Percentiles rank a stretch among this genome's conserved stretches.
Conservation (phyloP, 2,113 vertebrate genomes). For the Sarotherodon lohbergeri region DNA sequence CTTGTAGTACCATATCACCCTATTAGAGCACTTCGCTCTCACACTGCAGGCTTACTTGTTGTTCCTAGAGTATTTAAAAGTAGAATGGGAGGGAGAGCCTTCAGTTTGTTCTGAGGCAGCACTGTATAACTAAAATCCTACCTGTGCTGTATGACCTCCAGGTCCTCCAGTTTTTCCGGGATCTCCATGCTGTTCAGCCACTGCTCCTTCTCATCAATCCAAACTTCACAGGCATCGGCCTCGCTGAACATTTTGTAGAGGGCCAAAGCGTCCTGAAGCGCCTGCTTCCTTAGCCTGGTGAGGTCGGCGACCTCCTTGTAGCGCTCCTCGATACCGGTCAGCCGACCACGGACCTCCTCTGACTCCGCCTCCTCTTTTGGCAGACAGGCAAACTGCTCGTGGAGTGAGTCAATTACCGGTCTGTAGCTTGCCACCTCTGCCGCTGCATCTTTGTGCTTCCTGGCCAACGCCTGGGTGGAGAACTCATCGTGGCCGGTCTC, state of each 20-base stretch:
- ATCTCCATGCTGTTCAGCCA: no score
- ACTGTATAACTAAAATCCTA: no score
- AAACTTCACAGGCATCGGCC: constrained; percentile 90
- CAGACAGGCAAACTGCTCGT: constrained; percentile 80
- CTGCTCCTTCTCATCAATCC: constrained; percentile 95
- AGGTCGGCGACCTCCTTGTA: constrained; percentile 89
- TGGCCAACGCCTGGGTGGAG: constrained; percentile 92
- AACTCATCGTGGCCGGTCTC: constrained; percentile 95
- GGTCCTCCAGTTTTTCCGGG: no score
- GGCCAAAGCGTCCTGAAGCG: constrained; percentile 88
- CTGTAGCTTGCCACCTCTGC: constrained; percentile 88
- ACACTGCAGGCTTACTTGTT: no score
- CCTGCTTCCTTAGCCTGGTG: constrained; percentile 87
- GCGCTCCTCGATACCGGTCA: constrained; percentile 88
- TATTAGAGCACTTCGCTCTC: no score
- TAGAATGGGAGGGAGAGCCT: no score
- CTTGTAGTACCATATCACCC: no score
- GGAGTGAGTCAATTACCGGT: constrained; percentile 84
- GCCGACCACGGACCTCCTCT: constrained; percentile 75
- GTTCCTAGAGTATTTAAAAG: no score
- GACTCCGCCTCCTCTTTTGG: constrained; percentile 73
- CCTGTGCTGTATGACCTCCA: no score
- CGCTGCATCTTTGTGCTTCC: constrained; percentile 91
- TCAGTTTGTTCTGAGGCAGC: no score
- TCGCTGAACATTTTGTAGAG: constrained; percentile 96